These are phyloP conservation scores for Heliothis virescens DNA, from an alignment of 1,140 invertebrate species.

Conservation along the genomic window DNA sequence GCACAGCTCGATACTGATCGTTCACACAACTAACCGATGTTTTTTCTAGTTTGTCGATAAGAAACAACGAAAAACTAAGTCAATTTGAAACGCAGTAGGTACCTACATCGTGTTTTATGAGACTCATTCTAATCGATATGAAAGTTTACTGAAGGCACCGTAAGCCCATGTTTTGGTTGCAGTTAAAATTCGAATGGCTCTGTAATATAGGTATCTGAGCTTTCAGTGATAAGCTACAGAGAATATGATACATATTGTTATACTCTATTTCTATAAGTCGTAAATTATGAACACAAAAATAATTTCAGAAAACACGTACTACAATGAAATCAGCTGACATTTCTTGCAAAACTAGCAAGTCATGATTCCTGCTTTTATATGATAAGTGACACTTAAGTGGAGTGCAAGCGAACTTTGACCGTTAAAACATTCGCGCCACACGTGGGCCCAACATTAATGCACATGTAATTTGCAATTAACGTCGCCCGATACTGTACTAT, in stretches of 20 bases:
- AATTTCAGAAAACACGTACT: neutral
- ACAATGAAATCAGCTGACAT: neutral
- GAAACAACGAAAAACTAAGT: slow-evolving; percentile 31
- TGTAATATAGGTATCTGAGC: neutral
- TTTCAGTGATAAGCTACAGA: neutral
- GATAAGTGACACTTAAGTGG: slow-evolving; percentile 27
- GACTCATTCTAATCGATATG: slow-evolving; percentile 2
- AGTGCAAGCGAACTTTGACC: slow-evolving; percentile 49
- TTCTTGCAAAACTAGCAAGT: slow-evolving; percentile 36
- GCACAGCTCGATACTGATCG: slow-evolving; percentile 59
- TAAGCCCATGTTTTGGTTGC: neutral
- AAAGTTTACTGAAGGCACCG: neutral
- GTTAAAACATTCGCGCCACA: slow-evolving; percentile 53
- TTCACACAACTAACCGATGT: slow-evolving; percentile 45
- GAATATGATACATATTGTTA: neutral
- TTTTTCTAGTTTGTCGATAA: slow-evolving; percentile 43
- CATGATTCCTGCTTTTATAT: slow-evolving; percentile 24
- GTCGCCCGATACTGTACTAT: slow-evolving; percentile 73
- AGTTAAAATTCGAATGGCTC: too few species aligned
- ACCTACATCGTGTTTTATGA: neutral
- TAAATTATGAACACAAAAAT: neutral
- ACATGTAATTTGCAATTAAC: slow-evolving; percentile 77
- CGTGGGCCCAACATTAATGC: slow-evolving; percentile 66
- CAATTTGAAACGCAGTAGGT: neutral
- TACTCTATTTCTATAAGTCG: too few species aligned